Evolutionary conservation across 2,797 vertebrate species (phyloP).

Genomic region (Tauraco hartlaubi): DNA sequence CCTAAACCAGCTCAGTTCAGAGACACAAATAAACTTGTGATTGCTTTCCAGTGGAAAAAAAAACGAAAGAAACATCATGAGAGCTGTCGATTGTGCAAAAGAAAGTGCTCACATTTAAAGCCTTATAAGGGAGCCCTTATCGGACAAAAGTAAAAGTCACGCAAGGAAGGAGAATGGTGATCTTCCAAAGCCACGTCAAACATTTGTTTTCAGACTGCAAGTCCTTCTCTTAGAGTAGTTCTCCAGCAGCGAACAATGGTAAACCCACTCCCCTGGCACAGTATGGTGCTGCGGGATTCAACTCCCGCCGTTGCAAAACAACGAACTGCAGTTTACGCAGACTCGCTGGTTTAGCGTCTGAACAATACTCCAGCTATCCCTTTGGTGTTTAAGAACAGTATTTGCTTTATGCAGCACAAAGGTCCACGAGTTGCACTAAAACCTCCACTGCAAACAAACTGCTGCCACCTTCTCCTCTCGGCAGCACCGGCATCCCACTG

Average conservation of each 20-base stretch:
- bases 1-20: not conserved
- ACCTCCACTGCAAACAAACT: not conserved
- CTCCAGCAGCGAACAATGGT: not conserved
- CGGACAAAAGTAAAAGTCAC: not conserved
- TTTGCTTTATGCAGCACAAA: not conserved
- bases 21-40: not conserved
- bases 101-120: not conserved
- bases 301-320: not conserved
- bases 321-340: not conserved
- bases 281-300: not conserved
- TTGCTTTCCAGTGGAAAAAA: not conserved
- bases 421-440: not conserved
- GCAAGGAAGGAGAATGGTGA: not conserved
- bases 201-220: not conserved
- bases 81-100: not conserved
- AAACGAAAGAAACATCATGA: not conserved
- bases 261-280: constrained; percentile 4
- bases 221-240: not conserved
- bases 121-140: not conserved
- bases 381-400: not conserved
- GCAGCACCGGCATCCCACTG: not conserved
- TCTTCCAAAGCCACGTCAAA: not conserved
- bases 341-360: not conserved
- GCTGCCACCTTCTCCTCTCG: not conserved
- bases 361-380: not conserved